Base-by-base conservation (phyloP, 2,113 vertebrate genomes). In the Serilophus lunatus region DNA sequence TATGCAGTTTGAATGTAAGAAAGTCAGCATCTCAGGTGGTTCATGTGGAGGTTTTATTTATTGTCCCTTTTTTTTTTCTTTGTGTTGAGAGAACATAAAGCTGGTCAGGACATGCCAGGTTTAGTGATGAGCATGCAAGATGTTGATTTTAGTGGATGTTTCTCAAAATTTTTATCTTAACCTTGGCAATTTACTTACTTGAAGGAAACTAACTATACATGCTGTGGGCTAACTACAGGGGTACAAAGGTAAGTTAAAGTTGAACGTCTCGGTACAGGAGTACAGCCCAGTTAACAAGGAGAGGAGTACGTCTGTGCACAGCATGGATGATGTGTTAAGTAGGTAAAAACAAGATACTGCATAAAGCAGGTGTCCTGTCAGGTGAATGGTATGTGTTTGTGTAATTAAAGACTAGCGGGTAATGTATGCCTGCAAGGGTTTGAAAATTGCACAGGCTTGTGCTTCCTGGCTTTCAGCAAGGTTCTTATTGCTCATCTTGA, bases 261-360 rank as follows among this genome's bases (percentile, higher is more conserved):
- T 47, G 44, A 60, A 51, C 31, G n/a, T 18, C 36, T 70, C 0
- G 0, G 18, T 44, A n/a, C 11, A 42, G 54, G 12, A 51, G 13
- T 77, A 60, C 50, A 49, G 45, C 36, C 51, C 14, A 5, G 16
- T 49, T 90, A 28, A 29, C 0, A 5, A 82, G 45, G 9, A 66
- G 44, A 28, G 24, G 12, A 45, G 24, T 23, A 38, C n/a, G 53
- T 57, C 25, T 20, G 23, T 74, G 47, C 38, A 29, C 3, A 4
- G 28, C 33, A 8, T 13, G 28, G 56, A 20, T 45, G 18, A 53
- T 50, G 14, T 44, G 33, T 31, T 51, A 70, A 35, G 19, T 16
- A 50, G 18, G 16, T 45, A n/a, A 49, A 63, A 88, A 10, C 33
- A 63, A 63, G 76, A 26, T 17, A 12, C 28, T 49, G 7, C 2